These are phyloP conservation scores for Malurus leucopterus DNA, from an alignment of 2,797 vertebrate species.

Conservation along the genomic window DNA sequence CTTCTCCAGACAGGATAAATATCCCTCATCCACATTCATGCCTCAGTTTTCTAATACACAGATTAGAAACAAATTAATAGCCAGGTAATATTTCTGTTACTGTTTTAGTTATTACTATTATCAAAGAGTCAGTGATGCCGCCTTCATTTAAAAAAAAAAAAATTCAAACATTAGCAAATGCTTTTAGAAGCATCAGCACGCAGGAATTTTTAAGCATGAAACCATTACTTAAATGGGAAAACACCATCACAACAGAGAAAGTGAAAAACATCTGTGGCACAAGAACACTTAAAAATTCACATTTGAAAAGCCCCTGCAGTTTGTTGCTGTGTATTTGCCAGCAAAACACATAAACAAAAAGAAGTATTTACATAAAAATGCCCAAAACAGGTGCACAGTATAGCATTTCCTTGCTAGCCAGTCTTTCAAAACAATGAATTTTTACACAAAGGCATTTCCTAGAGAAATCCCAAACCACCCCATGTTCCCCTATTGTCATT, in stretches of 20 bases:
- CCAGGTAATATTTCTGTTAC: background rate
- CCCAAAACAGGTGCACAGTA: slow-evolving; percentile 36
- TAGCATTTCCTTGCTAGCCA: slow-evolving; percentile 21
- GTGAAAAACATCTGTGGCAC: background rate
- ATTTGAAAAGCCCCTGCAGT: background rate
- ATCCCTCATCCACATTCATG: background rate
- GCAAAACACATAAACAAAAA: background rate
- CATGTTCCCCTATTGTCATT: slow-evolving; percentile 58
- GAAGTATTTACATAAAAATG: slow-evolving; percentile 10
- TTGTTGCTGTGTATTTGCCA: background rate
- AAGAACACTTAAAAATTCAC: background rate
- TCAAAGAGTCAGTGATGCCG: background rate
- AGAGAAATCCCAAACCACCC: slow-evolving; percentile 40
- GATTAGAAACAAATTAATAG: background rate
- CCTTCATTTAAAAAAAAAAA: background rate
- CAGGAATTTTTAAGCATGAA: background rate
- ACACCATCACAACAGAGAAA: background rate
- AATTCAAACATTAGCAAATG: background rate
- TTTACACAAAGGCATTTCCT: slow-evolving; percentile 50
- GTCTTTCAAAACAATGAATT: slow-evolving; percentile 41
- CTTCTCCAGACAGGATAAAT: background rate
- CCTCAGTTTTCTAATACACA: background rate
- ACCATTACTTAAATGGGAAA: background rate
- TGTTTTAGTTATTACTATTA: background rate
- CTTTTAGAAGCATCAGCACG: background rate